Base-by-base conservation (phyloP, 2,888 invertebrate genomes). In the Nymphalis polychloros region DNA sequence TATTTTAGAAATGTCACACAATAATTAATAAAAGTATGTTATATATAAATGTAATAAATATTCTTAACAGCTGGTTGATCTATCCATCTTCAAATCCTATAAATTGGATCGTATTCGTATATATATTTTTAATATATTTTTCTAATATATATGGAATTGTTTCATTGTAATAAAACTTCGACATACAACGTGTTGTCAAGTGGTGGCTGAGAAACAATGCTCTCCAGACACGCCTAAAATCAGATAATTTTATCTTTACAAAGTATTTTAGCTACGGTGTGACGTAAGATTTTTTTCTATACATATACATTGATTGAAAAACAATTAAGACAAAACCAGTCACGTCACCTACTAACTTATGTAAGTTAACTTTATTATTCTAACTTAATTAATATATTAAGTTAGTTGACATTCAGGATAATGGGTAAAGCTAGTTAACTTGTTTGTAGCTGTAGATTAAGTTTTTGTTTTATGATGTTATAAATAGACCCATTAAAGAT, bases 211-310 rank as follows among this genome's bases (percentile, higher is more conserved):
- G 41, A 80, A 67, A 86, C 85, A 86, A 87, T 88, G 77, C 79
- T 82, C 82, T 79, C 84, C 84, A 79, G 88, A 84, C 80, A 88
- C 83, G 86, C 85, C 81, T 78, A 79, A 74, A 82, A 85, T 85
- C 84, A 78, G 81, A 81, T 84, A 84, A 83, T 80, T 77, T 75
- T 73, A 78, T 71, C 72, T 78, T 53, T 81, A 78, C 77, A 82
- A 84, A 86, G 85, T 82, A 77, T 77, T 83, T 41, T 81, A 73
- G 81, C 81, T 81, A 81, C 76, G 80, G 75, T 72, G 75, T 84
- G 86, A 87, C 84, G 85, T 82, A 85, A 88, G 73, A 53, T 63
- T 64, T 23, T 23, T 69, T 31, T 53, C 19, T 66, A 31, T 55
- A n/a, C 17, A n/a, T 55, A 17, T 27, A 60, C 17, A n/a, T 16